Base-by-base conservation (phyloP, 2,888 invertebrate genomes). In the Drosophila sordidula region DNA sequence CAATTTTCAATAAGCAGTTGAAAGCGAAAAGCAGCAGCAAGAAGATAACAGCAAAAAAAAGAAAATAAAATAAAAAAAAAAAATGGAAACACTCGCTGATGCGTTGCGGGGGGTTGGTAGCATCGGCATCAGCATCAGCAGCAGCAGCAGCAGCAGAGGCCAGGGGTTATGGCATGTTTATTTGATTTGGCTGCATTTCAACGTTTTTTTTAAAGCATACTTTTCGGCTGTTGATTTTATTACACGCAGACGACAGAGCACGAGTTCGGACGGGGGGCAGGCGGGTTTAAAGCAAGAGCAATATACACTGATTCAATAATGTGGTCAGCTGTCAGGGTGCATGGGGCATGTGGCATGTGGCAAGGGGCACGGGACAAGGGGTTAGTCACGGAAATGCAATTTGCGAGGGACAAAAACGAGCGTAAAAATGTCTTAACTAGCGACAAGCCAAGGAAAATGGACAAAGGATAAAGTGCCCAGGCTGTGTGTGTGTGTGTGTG, bases 321-420 rank as follows among this genome's bases (percentile, higher is more conserved):
- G 83, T 72, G 80, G 70, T 63, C 81, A 59, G 41, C 38, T 6
- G 36, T 3, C 41, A 18, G 39, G 9, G 44, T 2, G 14, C 29
- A 1, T 14, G 0, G 8, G 9, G 0, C 46, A 11, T n/a, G n/a
- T n/a, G n/a, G n/a, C n/a, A n/a, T n/a, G n/a, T n/a, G 26, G n/a
- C n/a, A n/a, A n/a, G n/a, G n/a, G n/a, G n/a, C n/a, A n/a, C n/a
- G n/a, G n/a, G 36, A 22, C 6, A n/a, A 22, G n/a, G 14, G 34
- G 22, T 25, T n/a, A 18, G 36, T 18, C 75, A 71, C 80, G 90
- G 83, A 90, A 90, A 90, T 90, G 90, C 90, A 90, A 90, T 90
- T 90, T 90, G 69, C 65, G 56, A 78, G 49, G 57, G 52, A 77
- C 67, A 74, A 67, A 82, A 82, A 67, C 70, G 71, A 86, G 87